phyloP scores from a whole-genome alignment of 2,888 invertebrate genomes.

The Polyommatus iphigenia region DNA sequence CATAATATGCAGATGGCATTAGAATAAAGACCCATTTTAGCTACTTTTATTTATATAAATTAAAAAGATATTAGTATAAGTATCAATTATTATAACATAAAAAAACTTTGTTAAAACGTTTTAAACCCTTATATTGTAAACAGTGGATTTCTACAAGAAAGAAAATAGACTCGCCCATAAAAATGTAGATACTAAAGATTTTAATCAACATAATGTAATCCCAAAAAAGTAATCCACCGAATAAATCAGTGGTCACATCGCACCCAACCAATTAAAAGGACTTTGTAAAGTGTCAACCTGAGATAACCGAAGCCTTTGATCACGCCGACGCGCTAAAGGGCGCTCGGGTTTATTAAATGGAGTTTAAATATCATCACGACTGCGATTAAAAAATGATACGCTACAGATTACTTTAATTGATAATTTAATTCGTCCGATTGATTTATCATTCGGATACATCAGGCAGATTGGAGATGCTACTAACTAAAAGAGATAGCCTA shows the following conservation, averaged over 20 bases:
- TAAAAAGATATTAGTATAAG: too few species aligned
- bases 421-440: conserved; percentile 39
- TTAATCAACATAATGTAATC: not conserved
- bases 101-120: too few species aligned
- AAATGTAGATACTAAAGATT: not conserved
- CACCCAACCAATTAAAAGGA: conserved; percentile 73
- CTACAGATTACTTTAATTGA: conserved; percentile 21
- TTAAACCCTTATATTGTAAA: not conserved
- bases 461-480: not conserved
- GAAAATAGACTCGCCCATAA: not conserved
- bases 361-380: conserved; percentile 30
- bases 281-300: conserved; percentile 75
- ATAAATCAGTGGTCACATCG: conserved; percentile 24
- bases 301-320: conserved; percentile 69
- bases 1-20: too few species aligned
- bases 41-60: too few species aligned
- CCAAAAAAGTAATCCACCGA: conserved; percentile 12
- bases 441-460: conserved; percentile 19
- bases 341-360: conserved; percentile 39
- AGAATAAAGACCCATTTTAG: too few species aligned
- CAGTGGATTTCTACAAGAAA: not conserved
- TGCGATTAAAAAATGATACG: conserved; percentile 24
- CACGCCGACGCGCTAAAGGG: conserved; percentile 50
- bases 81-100: too few species aligned
- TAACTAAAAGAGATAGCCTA: not conserved